Evolutionary conservation across 2,797 vertebrate species (phyloP).

Genomic region (Molossus molossus): DNA sequence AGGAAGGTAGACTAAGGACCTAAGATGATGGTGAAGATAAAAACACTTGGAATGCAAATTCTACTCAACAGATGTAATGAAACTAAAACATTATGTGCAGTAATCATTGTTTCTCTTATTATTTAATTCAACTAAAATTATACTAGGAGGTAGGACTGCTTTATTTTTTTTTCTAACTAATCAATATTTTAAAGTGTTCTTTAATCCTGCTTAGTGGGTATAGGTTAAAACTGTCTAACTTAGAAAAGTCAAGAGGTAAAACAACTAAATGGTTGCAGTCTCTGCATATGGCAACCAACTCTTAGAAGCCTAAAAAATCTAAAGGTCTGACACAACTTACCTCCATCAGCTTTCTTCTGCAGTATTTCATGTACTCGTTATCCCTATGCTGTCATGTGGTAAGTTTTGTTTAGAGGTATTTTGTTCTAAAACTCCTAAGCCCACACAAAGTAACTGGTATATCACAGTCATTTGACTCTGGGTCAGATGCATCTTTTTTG

Average conservation of each 20-base stretch:
- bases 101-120: slow-evolving; percentile 77
- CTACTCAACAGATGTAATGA: slow-evolving; percentile 96
- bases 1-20: slow-evolving; percentile 95
- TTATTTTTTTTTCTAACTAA: slow-evolving; percentile 80
- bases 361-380: slow-evolving; percentile 74
- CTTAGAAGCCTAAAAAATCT: slow-evolving; percentile 78
- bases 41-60: slow-evolving; percentile 97
- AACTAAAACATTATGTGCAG: slow-evolving; percentile 75
- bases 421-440: slow-evolving; percentile 82
- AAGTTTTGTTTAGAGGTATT: slow-evolving; percentile 83
- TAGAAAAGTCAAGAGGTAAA: slow-evolving; percentile 71
- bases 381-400: slow-evolving; percentile 79
- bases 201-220: slow-evolving; percentile 77
- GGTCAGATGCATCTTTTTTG: slow-evolving; percentile 80
- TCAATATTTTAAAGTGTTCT: slow-evolving; percentile 81
- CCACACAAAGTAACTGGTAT: slow-evolving; percentile 79
- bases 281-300: slow-evolving; percentile 58
- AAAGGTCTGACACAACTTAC: slow-evolving; percentile 78
- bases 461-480: slow-evolving; percentile 76
- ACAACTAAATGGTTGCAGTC: slow-evolving; percentile 56
- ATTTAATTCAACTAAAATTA: slow-evolving; percentile 85
- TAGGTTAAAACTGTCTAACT: slow-evolving; percentile 80
- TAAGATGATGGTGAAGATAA: slow-evolving; percentile 96
- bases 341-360: slow-evolving; percentile 79
- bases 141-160: slow-evolving; percentile 78